Evolutionary conservation across 1,140 invertebrate genomes (phyloP).

Genomic region (Magallana angulata): DNA sequence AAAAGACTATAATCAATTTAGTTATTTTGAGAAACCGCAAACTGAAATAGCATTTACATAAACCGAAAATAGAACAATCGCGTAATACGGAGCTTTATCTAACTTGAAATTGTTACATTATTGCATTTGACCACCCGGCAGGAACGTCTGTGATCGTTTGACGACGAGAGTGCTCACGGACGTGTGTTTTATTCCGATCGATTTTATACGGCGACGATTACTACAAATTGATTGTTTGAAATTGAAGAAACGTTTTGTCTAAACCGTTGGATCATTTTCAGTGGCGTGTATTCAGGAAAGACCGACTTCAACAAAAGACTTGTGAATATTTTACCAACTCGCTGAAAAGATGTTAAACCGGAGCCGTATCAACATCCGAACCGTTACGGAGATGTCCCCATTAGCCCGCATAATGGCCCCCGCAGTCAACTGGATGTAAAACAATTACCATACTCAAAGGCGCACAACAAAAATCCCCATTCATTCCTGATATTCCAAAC

Average conservation of each 20-base stretch:
- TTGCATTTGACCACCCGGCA: background rate
- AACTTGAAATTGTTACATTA: background rate
- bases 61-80: background rate
- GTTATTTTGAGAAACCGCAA: background rate
- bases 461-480: background rate
- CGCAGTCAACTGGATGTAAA: background rate
- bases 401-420: background rate
- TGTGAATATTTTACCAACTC: conserved; percentile 26
- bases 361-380: background rate
- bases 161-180: background rate
- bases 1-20: background rate
- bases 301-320: background rate
- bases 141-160: background rate
- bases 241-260: conserved; percentile 28
- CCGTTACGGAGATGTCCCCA: background rate
- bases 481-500: background rate
- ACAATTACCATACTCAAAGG: background rate
- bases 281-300: conserved; percentile 2
- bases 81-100: background rate
- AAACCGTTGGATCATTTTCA: conserved; percentile 19
- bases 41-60: background rate
- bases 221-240: conserved; percentile 33
- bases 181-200: conserved; percentile 4
- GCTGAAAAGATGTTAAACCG: background rate
- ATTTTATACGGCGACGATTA: background rate